Evolutionary conservation across 1,140 invertebrate species (phyloP).

Genomic region (Atta cephalotes): DNA sequence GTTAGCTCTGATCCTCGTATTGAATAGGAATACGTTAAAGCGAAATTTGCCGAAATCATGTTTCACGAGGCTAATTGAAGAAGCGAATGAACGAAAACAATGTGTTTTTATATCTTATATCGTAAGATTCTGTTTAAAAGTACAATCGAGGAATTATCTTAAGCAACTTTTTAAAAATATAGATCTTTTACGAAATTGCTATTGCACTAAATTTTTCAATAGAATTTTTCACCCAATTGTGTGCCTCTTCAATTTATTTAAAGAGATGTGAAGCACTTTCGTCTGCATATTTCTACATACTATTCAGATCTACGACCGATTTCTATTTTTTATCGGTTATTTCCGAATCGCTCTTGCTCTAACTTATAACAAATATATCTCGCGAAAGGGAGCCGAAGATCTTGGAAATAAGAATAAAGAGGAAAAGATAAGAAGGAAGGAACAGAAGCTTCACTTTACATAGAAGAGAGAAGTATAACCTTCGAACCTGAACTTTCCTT

Average conservation of each 20-base stretch:
- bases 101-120: neutral
- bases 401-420: neutral
- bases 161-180: neutral
- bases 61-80: neutral
- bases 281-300: neutral
- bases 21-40: neutral
- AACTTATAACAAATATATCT: neutral
- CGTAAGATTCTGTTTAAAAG: neutral
- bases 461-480: neutral
- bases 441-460: constrained; percentile 6
- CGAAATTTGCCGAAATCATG: neutral
- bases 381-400: constrained; percentile 3
- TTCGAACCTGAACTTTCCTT: neutral
- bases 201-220: neutral
- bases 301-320: neutral
- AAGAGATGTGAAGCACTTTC: constrained; percentile 14
- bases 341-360: neutral
- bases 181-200: neutral
- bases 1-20: neutral
- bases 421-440: neutral
- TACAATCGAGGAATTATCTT: constrained; percentile 12
- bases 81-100: neutral
- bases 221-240: neutral
- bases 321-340: neutral
- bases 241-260: neutral